phyloP scores from a whole-genome alignment of 1,140 invertebrate species.

The Sminthurides bifidus region DNA sequence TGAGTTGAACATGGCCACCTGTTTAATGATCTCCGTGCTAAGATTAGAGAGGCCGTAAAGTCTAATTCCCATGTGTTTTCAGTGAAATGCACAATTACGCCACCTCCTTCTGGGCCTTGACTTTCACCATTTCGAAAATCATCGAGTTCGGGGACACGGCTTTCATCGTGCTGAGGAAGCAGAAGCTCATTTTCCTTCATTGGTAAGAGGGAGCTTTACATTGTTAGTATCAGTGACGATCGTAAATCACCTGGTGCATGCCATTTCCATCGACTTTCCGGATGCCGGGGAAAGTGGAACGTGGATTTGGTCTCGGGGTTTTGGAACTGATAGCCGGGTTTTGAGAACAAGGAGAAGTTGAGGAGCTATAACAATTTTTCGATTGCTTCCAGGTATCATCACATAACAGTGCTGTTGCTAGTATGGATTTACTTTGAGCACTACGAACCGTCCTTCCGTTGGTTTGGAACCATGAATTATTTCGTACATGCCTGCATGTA shows the following conservation, averaged over 20 bases:
- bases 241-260: no score
- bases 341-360: no score
- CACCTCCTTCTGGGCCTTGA: constrained; percentile 11
- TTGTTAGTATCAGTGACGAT: no score
- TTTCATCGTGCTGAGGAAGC: constrained; percentile 91
- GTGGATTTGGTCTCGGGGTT: no score
- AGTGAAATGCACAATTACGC: constrained; percentile 15
- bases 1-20: no score
- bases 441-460: constrained; percentile 21
- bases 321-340: no score
- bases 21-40: no score
- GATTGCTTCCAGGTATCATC: constrained; percentile 18
- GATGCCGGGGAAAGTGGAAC: no score
- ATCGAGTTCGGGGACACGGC: constrained; percentile 93
- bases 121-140: constrained; percentile 88
- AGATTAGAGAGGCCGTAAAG: no score
- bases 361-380: background rate
- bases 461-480: constrained; percentile 27
- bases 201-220: no score
- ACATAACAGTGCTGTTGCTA: constrained; percentile 12
- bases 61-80: background rate
- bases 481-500: constrained; percentile 27
- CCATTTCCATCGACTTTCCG: no score
- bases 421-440: constrained; percentile 17
- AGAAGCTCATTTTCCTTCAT: constrained; percentile 94